These are phyloP conservation scores for Eulacestoma nigropectus DNA, from an alignment of 2,113 vertebrate genomes.

Conservation along the genomic window DNA sequence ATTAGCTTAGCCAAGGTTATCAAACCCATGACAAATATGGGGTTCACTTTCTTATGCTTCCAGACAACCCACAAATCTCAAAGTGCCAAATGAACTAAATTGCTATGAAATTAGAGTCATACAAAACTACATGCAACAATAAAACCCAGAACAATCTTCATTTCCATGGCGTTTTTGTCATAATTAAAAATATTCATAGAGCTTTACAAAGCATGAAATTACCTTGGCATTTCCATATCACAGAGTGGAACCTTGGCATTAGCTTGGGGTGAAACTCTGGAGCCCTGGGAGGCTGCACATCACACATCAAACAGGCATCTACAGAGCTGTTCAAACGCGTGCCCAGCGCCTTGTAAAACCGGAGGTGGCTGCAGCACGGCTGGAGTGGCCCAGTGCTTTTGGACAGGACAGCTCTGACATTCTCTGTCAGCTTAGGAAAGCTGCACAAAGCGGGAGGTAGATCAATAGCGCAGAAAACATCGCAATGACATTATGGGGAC, in stretches of 20 bases:
- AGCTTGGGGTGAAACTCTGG: not conserved
- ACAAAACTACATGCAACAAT: not conserved
- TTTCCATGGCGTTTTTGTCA: conserved; percentile 9
- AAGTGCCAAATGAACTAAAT: conserved; percentile 3
- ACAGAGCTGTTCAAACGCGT: not conserved
- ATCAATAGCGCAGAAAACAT: not conserved
- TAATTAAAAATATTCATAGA: conserved; percentile 55
- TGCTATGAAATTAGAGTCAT: conserved; percentile 37
- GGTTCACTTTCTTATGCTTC: not conserved
- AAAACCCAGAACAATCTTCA: conserved; percentile 20
- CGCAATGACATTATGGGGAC: conserved; percentile 19
- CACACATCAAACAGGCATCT: not conserved
- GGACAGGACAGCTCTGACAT: not conserved
- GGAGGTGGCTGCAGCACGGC: not conserved
- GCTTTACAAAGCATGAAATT: conserved; percentile 59
- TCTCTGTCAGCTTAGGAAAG: not conserved
- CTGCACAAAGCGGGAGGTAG: not conserved
- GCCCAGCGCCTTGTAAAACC: not conserved
- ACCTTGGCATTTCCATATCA: not conserved
- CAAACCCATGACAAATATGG: conserved; percentile 2
- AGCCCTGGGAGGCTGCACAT: not conserved
- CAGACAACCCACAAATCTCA: conserved; percentile 24
- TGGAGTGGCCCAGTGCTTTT: not conserved
- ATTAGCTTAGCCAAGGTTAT: conserved; percentile 28
- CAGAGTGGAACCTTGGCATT: not conserved